Percentiles rank a stretch among this genome's conserved stretches.
phyloP scores from a whole-genome alignment of 2,113 vertebrate genomes.

The Camelus bactrianus region DNA sequence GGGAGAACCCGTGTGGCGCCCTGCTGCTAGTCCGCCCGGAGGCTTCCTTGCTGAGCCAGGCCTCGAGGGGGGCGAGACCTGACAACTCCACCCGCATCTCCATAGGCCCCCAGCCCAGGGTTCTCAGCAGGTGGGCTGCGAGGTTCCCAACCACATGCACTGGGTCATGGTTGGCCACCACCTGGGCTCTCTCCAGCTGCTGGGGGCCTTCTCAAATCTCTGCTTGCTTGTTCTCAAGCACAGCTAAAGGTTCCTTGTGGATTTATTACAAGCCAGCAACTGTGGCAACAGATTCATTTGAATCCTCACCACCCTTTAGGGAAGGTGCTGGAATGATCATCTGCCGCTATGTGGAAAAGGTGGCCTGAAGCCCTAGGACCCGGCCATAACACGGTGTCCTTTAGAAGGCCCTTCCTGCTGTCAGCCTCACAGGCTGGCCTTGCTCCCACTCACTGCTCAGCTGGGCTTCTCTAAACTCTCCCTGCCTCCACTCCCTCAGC shows the following conservation, averaged over 20 bases:
- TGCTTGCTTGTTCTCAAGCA: not conserved
- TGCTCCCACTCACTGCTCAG: not conserved
- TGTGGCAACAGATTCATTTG: accelerated
- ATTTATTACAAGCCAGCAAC: accelerated
- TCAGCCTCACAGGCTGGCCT: not conserved
- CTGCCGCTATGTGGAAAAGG: accelerated
- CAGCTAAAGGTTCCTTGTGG: accelerated
- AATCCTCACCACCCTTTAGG: accelerated
- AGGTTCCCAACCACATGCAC: not conserved
- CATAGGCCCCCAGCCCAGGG: not conserved
- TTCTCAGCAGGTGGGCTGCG: accelerated
- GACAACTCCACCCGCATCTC: not conserved
- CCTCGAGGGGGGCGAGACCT: accelerated
- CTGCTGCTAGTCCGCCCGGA: not conserved
- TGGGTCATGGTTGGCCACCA: accelerated
- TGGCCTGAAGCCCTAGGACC: not conserved
- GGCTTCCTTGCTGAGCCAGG: not conserved
- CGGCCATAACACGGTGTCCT: accelerated
- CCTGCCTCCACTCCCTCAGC: not conserved
- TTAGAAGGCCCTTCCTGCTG: not conserved
- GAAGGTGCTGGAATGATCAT: not conserved
- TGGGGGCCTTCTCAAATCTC: accelerated
- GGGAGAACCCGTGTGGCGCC: accelerated
- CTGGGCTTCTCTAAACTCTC: not conserved
- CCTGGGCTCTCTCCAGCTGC: accelerated